These are phyloP conservation scores for Bombus vancouverensis DNA, from an alignment of 1,140 invertebrate species.

Conservation along the genomic window DNA sequence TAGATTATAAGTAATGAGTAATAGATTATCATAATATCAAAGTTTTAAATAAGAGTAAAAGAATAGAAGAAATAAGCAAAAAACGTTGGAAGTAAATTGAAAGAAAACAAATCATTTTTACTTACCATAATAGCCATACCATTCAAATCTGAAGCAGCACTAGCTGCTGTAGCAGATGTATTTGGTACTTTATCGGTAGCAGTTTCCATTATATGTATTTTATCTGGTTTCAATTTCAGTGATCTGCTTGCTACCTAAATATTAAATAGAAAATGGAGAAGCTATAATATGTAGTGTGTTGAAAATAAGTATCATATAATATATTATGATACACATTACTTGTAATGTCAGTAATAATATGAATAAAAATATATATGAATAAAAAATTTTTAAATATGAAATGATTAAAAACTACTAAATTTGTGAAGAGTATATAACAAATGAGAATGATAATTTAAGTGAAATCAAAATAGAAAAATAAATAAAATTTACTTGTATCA, in stretches of 20 bases:
- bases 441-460: not conserved
- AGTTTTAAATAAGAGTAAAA: not conserved
- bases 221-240: slow-evolving; percentile 88
- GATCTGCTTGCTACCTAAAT: slow-evolving; percentile 87
- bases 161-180: slow-evolving; percentile 95
- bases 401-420: not conserved
- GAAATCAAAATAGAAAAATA: slow-evolving; percentile 8
- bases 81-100: not conserved
- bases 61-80: not conserved
- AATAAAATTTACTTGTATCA: slow-evolving; percentile 88
- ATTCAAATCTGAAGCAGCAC: slow-evolving; percentile 95
- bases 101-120: slow-evolving; percentile 34
- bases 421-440: not conserved
- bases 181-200: slow-evolving; percentile 97
- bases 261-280: not conserved
- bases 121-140: slow-evolving; percentile 95
- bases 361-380: too few species aligned
- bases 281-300: not conserved
- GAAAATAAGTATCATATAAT: not conserved
- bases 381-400: not conserved
- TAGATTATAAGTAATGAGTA: too few species aligned
- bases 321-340: not conserved
- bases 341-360: not conserved
- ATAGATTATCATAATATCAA: too few species aligned
- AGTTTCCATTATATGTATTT: slow-evolving; percentile 95